These are phyloP conservation scores for Glyptemys insculpta DNA, from an alignment of 2,797 vertebrate genomes.

Conservation along the genomic window DNA sequence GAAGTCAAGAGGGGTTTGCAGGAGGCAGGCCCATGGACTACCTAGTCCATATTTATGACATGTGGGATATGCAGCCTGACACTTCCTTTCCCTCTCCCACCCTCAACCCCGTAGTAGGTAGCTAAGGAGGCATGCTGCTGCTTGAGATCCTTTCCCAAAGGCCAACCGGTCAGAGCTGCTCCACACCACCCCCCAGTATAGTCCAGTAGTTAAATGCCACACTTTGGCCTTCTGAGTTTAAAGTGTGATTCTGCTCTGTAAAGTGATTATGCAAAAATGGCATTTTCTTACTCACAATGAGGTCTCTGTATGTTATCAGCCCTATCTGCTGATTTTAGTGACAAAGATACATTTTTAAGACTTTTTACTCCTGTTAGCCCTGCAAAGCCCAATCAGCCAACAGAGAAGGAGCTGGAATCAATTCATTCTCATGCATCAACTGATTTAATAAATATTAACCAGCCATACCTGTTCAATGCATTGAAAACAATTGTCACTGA, in stretches of 20 bases:
- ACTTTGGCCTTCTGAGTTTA: neutral
- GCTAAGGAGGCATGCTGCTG: neutral
- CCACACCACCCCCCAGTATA: neutral
- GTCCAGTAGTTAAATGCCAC: neutral
- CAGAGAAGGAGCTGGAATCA: constrained; percentile 1
- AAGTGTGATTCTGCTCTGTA: neutral
- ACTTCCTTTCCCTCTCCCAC: neutral
- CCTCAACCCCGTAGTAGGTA: neutral
- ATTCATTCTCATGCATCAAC: neutral
- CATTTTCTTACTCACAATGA: neutral
- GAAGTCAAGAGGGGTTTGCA: neutral
- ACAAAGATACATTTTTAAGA: constrained; percentile 4
- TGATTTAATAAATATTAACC: neutral
- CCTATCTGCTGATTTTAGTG: neutral
- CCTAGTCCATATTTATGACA: neutral
- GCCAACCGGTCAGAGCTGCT: neutral
- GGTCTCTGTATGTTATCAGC: neutral
- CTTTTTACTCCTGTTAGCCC: neutral
- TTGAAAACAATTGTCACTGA: neutral
- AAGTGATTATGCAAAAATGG: neutral
- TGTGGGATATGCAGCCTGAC: neutral
- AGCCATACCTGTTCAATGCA: neutral
- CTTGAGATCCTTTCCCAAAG: neutral
- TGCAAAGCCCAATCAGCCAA: neutral
- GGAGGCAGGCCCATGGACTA: neutral